A percentile compares a stretch with the other conserved stretches of the same genome.
Conservation (phyloP, 1,140 invertebrate species). For the Drosophila melanica region DNA sequence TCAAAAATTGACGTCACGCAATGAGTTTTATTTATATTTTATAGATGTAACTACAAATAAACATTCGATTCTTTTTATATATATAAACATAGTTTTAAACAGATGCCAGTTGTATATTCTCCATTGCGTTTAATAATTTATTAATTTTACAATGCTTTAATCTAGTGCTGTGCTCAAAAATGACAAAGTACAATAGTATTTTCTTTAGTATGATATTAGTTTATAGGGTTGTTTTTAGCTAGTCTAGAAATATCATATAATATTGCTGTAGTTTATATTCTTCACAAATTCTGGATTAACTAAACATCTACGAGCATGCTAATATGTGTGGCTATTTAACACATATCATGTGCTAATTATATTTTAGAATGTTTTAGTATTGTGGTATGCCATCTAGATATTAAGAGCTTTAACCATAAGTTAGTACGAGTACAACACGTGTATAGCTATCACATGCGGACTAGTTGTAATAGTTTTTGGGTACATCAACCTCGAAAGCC, state of each 20-base stretch:
- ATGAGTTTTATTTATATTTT: conserved; percentile 19
- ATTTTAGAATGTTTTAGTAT: conserved; percentile 26
- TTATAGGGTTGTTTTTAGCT: conserved; percentile 22
- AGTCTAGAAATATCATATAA: conserved; percentile 67
- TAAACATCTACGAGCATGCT: conserved; percentile 19
- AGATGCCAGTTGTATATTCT: neutral
- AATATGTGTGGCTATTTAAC: conserved; percentile 32
- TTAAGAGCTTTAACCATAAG: conserved; percentile 15
- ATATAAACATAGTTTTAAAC: conserved; percentile 10
- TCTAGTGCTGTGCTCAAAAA: conserved; percentile 56
- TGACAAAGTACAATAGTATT: conserved; percentile 6
- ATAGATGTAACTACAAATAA: conserved; percentile 47
- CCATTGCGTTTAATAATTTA: conserved; percentile 19
- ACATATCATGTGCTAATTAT: conserved; percentile 26
- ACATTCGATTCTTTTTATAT: conserved; percentile 34
- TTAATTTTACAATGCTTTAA: conserved; percentile 30
- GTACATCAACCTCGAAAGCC: conserved; percentile 55
- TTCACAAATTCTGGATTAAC: conserved; percentile 42
- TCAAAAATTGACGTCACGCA: conserved; percentile 67
- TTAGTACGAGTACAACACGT: conserved; percentile 37
- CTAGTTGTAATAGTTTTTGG: conserved; percentile 55
- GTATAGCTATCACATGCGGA: conserved; percentile 63
- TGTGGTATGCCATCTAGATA: conserved; percentile 27
- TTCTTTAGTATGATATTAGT: conserved; percentile 23
- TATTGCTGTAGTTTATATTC: conserved; percentile 69